Evolutionary conservation across 2,888 invertebrate species (phyloP), one percentile per base, ranked within the genome.

Genomic region (Hydrotaea cyrtoneurina): DNA sequence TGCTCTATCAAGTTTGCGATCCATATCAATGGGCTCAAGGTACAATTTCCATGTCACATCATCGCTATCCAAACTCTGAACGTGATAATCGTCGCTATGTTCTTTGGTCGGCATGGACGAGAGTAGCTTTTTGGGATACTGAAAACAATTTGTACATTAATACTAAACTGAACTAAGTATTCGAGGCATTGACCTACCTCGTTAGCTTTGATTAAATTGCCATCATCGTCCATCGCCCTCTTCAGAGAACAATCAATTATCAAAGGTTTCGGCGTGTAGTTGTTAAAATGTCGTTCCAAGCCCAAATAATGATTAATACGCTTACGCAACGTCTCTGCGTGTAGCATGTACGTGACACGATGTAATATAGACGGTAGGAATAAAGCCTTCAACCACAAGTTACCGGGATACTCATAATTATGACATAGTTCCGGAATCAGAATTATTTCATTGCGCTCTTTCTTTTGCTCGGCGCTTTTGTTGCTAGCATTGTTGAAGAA

Each of bases 401-500:
- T 93, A 19, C 95, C 94, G 0, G 97, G 96, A 89, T 94, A 96
- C 0, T 93, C 93, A 86, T 95, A 95, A 88, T 94, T 95, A 31
- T 95, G 94, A 89, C 98, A 97, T 86, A 98, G 93, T 92, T 99
- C 99, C 0, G 99, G 98, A 13, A 99, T 94, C 62, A 99, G 94
- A 80, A 96, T 94, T 87, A 96, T 95, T 0, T 82, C 91, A 89
- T 87, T 94, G 0, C 87, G 86, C 5, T 86, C 85, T 46, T 74
- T 86, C 83, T 76, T 87, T 11, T 79, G 92, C 91, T 83, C 92
- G 8, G 90, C 90, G 19, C 76, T 89, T 89, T 84, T 91, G 0
- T 86, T 86, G 2, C 86, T 85, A n/a, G 91, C 88, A 81, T 90
- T 89, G 2, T 91, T 86, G 69, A 92, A 90, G 73, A 90, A 90